Evolutionary conservation across 2,113 vertebrate genomes (phyloP).

Genomic region (Acanthochromis polyacanthus): DNA sequence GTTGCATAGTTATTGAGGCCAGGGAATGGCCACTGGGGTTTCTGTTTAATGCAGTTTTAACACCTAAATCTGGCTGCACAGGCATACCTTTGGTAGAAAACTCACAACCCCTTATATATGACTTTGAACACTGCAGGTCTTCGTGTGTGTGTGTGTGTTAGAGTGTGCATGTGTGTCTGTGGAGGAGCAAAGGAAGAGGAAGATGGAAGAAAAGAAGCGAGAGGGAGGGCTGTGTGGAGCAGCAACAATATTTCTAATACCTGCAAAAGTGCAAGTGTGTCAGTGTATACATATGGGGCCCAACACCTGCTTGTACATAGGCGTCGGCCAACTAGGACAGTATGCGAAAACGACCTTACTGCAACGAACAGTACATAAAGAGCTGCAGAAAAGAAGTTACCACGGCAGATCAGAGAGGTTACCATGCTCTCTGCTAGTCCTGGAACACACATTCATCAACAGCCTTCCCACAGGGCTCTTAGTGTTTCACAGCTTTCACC

Average conservation of each 20-base stretch:
- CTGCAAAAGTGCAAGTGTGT: conserved; percentile 1
- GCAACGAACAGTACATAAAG: conserved; percentile 43
- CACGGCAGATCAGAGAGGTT: conserved; percentile 57
- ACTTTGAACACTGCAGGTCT: conserved; percentile 52
- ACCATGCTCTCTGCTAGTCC: conserved; percentile 46
- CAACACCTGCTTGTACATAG: conserved; percentile 35
- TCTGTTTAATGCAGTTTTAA: conserved; percentile 67
- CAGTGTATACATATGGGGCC: not conserved
- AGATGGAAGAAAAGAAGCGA: conserved; percentile 7
- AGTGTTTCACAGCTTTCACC: conserved; percentile 48
- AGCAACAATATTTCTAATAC: not conserved
- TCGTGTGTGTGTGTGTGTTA: not conserved
- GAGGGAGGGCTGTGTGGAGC: not conserved
- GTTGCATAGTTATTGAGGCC: conserved; percentile 71
- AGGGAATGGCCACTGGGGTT: conserved; percentile 54
- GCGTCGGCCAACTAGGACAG: conserved; percentile 45
- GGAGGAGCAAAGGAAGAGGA: not conserved
- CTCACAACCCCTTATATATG: conserved; percentile 22
- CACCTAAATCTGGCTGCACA: conserved; percentile 63
- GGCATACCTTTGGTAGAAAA: conserved; percentile 38
- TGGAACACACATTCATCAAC: conserved; percentile 73
- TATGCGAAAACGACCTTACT: conserved; percentile 52
- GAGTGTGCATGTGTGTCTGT: not conserved
- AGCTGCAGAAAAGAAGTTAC: conserved; percentile 53
- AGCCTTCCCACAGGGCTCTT: conserved; percentile 56